A percentile compares a stretch with the other conserved stretches of the same genome.
phyloP scores from a whole-genome alignment of 2,113 vertebrate genomes.

The Dicentrarchus labrax region DNA sequence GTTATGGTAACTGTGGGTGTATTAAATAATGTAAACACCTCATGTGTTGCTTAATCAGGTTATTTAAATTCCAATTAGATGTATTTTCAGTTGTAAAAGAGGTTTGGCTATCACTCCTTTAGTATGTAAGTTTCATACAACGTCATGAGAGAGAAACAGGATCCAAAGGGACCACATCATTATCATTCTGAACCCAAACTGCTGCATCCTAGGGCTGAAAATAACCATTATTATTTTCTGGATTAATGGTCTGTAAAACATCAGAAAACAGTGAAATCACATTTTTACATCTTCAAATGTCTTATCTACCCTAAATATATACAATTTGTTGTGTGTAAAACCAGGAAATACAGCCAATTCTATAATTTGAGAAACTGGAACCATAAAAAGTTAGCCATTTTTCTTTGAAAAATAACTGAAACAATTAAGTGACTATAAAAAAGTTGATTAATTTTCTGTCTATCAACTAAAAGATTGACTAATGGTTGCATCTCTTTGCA shows the following conservation, averaged over 20 bases:
- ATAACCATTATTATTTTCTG: background rate
- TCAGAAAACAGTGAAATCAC: too few relatives aligned
- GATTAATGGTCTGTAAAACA: background rate
- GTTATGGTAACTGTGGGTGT: background rate
- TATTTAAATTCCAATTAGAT: background rate
- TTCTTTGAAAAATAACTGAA: background rate
- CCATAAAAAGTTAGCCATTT: background rate
- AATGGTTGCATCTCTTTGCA: background rate
- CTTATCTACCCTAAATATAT: background rate
- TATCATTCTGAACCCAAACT: background rate
- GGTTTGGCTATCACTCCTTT: background rate
- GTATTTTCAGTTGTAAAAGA: background rate
- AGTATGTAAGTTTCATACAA: background rate
- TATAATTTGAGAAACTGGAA: background rate
- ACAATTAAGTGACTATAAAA: background rate
- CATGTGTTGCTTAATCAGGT: slow-evolving; percentile 6
- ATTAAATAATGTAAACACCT: background rate
- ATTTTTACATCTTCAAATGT: background rate
- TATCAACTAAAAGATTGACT: background rate
- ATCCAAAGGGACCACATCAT: background rate
- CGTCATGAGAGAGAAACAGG: background rate
- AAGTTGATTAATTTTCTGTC: background rate
- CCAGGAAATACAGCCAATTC: background rate
- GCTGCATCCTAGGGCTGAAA: background rate
- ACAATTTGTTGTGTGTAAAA: background rate